Evolutionary conservation across 1,140 invertebrate species (phyloP), one percentile per base, ranked within the genome.

Genomic region (Globodera rostochiensis): DNA sequence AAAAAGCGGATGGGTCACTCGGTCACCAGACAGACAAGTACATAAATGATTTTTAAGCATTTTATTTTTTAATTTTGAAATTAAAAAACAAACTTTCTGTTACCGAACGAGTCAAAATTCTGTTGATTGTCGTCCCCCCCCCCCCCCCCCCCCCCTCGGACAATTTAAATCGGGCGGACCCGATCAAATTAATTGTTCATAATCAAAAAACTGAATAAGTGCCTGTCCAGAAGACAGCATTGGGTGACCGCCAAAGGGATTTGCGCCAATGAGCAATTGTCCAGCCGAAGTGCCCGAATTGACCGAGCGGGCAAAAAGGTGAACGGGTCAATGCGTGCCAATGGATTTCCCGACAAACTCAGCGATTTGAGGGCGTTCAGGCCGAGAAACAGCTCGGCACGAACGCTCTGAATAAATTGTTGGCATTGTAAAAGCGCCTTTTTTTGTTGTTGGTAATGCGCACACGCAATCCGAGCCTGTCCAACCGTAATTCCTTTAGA

Each of bases 161-260:
- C 25, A 25, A 25, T 25, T 2, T 36, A 36, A 36, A 36, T 36
- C 36, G 36, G 1, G 25, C 25, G 25, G 25, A 25, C 3, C 36
- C 36, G 36, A 36, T 36, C 36, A 36, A 36, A 36, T 36, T 36
- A 36, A 36, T 36, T 36, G 36, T 36, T 36, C 3, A 36, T 36
- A 36, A 36, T 36, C 36, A 36, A 36, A 36, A 2, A 36, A 36
- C 36, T 36, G 36, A 36, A 36, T 36, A 36, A 19, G 3, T 0
- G 85, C 81, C 81, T 82, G 53, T 82, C 81, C 70, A 84, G 25
- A 19, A 82, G 57, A 71, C 83, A 84, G 46, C 80, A 84, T 64
- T 84, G 83, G 25, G 83, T 86, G n/a, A 84, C 76, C 5, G 83
- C 84, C 81, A 84, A 49, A 21, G 83, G 83, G 9, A 84, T 70